phyloP scores from a whole-genome alignment of 37 sponge, comb jelly and placozoan genomes.

The Hexactinellida sp. region DNA sequence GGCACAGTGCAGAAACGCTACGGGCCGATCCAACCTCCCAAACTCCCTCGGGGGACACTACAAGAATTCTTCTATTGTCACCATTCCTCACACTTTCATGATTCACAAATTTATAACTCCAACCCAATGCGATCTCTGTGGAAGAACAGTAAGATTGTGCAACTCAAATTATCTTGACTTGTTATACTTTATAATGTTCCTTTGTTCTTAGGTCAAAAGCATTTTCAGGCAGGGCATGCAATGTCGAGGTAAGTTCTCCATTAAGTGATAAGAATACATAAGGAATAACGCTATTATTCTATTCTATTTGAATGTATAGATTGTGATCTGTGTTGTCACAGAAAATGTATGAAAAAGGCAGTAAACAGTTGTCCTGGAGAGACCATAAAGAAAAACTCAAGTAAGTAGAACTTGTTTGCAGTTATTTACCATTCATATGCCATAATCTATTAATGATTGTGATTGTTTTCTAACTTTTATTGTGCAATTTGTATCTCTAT shows the following conservation, averaged over 20 bases:
- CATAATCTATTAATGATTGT: too few relatives aligned
- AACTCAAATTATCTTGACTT: neutral
- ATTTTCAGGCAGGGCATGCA: conserved; percentile 62
- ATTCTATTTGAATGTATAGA: conserved; percentile 24
- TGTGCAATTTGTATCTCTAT: too few relatives aligned
- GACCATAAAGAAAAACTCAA: conserved; percentile 14
- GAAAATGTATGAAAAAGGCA: conserved; percentile 58
- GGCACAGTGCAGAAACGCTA: neutral
- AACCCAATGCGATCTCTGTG: conserved; percentile 74
- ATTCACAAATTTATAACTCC: conserved; percentile 56
- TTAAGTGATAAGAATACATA: neutral
- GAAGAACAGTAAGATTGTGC: conserved; percentile 54
- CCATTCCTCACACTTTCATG: conserved; percentile 79
- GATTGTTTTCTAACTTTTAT: too few relatives aligned
- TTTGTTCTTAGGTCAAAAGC: conserved; percentile 45
- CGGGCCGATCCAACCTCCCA: neutral
- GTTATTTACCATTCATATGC: too few relatives aligned
- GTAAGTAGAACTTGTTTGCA: neutral
- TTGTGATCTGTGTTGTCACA: conserved; percentile 64
- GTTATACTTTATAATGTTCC: neutral
- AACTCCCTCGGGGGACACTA: neutral
- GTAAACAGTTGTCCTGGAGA: conserved; percentile 74
- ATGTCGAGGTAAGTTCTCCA: conserved; percentile 35
- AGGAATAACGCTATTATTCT: too few relatives aligned
- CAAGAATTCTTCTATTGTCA: neutral